Conservation (phyloP, 64 coral and sea anemone species). For the Stylophora pistillata region DNA sequence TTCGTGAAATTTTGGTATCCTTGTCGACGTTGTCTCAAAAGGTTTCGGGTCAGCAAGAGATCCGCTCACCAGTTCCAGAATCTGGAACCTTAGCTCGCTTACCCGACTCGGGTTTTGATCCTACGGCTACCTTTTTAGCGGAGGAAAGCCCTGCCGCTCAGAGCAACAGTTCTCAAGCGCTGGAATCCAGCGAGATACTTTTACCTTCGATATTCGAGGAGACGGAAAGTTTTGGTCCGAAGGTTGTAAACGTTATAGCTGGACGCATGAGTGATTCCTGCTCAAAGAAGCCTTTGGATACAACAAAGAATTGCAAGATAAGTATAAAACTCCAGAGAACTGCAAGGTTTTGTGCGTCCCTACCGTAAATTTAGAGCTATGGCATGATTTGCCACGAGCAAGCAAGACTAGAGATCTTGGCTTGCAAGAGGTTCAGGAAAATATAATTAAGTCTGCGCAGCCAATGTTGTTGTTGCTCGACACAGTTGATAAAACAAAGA, state of each 20-base stretch:
- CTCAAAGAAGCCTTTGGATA: slow-evolving; percentile 64
- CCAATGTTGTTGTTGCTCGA: slow-evolving; percentile 48
- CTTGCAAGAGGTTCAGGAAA: slow-evolving; percentile 39
- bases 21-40: too few relatives aligned
- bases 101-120: too few relatives aligned
- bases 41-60: too few relatives aligned
- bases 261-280: slow-evolving; percentile 35
- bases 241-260: slow-evolving; percentile 50
- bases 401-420: slow-evolving; percentile 47
- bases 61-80: too few relatives aligned
- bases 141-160: too few relatives aligned
- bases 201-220: slow-evolving; percentile 72
- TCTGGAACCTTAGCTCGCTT: too few relatives aligned
- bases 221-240: slow-evolving; percentile 37
- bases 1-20: too few relatives aligned
- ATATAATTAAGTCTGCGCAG: slow-evolving; percentile 41
- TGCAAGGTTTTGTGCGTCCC: slow-evolving; percentile 70
- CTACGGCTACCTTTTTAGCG: too few relatives aligned
- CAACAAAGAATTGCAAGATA: slow-evolving; percentile 69
- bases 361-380: slow-evolving; percentile 63
- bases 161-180: too few relatives aligned
- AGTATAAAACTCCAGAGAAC: slow-evolving; percentile 68
- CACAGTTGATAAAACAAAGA: background rate
- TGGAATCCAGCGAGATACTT: too few relatives aligned
- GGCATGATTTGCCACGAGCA: slow-evolving; percentile 71